Evolutionary conservation across 30 jellyfish, hydroid and myxozoan species (phyloP).

Genomic region (Aurelia aurita): DNA sequence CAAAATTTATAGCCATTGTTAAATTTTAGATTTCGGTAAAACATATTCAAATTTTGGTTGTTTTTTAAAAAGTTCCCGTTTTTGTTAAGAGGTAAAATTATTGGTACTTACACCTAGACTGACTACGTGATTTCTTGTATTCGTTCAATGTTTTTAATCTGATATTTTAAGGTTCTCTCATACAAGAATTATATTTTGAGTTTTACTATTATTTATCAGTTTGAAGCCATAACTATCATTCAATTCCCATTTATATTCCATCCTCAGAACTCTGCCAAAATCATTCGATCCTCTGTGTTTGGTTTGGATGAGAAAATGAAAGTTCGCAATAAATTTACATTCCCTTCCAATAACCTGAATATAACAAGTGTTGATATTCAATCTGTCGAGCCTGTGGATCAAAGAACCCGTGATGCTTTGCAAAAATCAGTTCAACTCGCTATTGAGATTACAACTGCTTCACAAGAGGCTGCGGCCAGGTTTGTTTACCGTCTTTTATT

Average conservation of each 20-base stretch:
- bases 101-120: too few relatives aligned
- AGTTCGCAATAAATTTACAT: slow-evolving; percentile 89
- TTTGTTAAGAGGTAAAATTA: too few relatives aligned
- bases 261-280: slow-evolving; percentile 85
- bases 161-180: too few relatives aligned
- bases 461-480: slow-evolving; percentile 99
- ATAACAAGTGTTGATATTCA: slow-evolving; percentile 98
- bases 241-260: not conserved
- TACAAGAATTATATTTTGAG: too few relatives aligned
- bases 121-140: too few relatives aligned
- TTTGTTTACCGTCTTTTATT: not conserved
- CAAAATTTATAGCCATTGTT: too few relatives aligned
- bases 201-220: too few relatives aligned
- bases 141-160: too few relatives aligned
- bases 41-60: too few relatives aligned
- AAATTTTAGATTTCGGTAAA: too few relatives aligned
- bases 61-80: too few relatives aligned
- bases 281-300: slow-evolving; percentile 96
- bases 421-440: slow-evolving; percentile 98
- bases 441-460: slow-evolving; percentile 97
- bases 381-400: slow-evolving; percentile 99
- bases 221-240: too few relatives aligned
- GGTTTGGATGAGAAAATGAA: slow-evolving; percentile 94
- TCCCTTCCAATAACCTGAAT: slow-evolving; percentile 91
- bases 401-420: slow-evolving; percentile 97